Evolutionary conservation across 2,113 vertebrate species (phyloP).

Genomic region (Scomber scombrus): DNA sequence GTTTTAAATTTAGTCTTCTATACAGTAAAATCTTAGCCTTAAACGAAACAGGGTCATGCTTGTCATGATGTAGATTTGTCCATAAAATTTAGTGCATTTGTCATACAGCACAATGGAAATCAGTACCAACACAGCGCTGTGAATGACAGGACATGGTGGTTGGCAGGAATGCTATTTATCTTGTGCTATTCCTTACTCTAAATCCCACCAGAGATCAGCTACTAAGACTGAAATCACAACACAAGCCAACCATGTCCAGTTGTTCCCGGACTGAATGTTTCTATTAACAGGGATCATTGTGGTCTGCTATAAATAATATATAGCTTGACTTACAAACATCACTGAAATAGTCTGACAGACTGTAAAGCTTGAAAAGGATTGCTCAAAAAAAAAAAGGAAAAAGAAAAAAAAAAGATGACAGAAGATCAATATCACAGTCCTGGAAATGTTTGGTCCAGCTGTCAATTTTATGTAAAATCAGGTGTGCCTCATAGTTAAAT

Average conservation of each 20-base stretch:
- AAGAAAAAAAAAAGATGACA: conserved; percentile 32
- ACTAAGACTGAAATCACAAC: conserved; percentile 53
- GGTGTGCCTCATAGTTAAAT: background rate
- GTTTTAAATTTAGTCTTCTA: conserved; percentile 71
- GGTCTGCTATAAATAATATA: conserved; percentile 49
- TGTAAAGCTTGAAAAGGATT: conserved; percentile 16
- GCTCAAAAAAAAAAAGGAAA: conserved; percentile 20
- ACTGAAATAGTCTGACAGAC: conserved; percentile 23
- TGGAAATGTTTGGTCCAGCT: conserved; percentile 17
- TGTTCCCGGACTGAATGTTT: conserved; percentile 45
- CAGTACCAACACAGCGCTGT: background rate
- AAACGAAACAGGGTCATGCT: conserved; percentile 28
- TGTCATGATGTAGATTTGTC: conserved; percentile 30
- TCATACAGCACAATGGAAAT: conserved; percentile 20
- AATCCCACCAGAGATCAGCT: conserved; percentile 56
- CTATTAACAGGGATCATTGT: conserved; percentile 55
- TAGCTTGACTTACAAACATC: conserved; percentile 19
- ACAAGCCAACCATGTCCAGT: conserved; percentile 51
- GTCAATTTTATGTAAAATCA: conserved; percentile 48
- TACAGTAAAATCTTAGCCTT: conserved; percentile 14
- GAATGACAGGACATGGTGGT: conserved; percentile 11
- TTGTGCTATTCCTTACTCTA: conserved; percentile 42
- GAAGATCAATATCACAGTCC: conserved; percentile 25
- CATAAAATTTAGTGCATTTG: background rate
- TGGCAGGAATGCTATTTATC: conserved; percentile 39